A percentile compares a stretch with the other conserved stretches of the same genome.
phyloP scores from a whole-genome alignment of 2,888 invertebrate species.

The Spodoptera exigua region DNA sequence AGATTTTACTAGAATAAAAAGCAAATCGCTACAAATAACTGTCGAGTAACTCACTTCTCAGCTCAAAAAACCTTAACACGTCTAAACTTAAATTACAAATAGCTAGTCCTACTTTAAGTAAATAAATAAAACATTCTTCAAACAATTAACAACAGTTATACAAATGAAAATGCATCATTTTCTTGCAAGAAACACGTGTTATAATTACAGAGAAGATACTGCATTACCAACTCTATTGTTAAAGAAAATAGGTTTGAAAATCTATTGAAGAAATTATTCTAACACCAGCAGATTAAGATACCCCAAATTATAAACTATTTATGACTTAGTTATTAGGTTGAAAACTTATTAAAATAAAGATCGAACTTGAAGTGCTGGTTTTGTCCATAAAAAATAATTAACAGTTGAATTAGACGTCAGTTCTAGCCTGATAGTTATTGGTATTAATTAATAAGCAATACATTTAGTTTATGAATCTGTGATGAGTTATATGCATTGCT shows the following conservation, averaged over 20 bases:
- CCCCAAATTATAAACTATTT: too few species aligned
- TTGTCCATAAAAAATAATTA: not conserved
- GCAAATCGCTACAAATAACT: too few species aligned
- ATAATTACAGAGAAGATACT: slow-evolving; percentile 6
- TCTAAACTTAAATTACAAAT: slow-evolving; percentile 4
- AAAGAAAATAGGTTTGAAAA: too few species aligned
- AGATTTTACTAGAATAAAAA: too few species aligned
- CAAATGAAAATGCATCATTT: slow-evolving; percentile 14
- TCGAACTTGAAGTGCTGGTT: too few species aligned
- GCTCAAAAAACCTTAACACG: not conserved
- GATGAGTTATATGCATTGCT: too few species aligned
- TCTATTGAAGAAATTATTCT: too few species aligned
- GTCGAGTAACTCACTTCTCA: slow-evolving; percentile 4
- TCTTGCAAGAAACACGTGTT: slow-evolving; percentile 9
- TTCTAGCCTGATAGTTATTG: slow-evolving; percentile 28
- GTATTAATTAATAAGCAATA: not conserved
- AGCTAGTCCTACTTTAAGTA: not conserved
- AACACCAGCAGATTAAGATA: too few species aligned
- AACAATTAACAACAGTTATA: slow-evolving; percentile 24
- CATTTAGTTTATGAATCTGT: too few species aligned
- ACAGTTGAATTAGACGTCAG: not conserved
- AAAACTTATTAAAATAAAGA: too few species aligned
- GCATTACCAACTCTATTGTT: too few species aligned
- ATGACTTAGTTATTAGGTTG: too few species aligned
- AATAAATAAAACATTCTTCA: slow-evolving; percentile 27